Conservation (phyloP, 2,797 vertebrate genomes). For the Myotis myotis region DNA sequence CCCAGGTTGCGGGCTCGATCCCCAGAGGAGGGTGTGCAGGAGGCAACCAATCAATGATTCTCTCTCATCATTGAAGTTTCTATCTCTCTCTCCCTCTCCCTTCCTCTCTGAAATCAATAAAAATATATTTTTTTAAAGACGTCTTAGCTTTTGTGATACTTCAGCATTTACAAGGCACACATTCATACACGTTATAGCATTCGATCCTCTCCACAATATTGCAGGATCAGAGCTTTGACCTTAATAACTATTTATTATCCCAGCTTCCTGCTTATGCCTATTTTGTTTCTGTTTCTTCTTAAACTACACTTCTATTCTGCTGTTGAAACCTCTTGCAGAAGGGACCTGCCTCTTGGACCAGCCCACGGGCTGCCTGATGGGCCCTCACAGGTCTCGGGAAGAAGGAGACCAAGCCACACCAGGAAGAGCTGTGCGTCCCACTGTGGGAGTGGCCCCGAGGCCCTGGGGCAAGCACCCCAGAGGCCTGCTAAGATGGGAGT, state of each 20-base stretch:
- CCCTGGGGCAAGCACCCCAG: background rate
- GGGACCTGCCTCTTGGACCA: background rate
- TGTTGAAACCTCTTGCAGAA: background rate
- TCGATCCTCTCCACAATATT: background rate
- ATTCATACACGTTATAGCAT: fast-evolving
- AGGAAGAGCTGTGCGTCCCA: fast-evolving
- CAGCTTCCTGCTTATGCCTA: fast-evolving
- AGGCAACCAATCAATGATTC: too few relatives aligned
- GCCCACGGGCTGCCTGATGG: background rate
- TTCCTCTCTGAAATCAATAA: too few relatives aligned
- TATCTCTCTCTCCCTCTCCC: too few relatives aligned
- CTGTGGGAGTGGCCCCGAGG: background rate
- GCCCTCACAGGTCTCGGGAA: background rate
- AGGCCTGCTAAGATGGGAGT: background rate
- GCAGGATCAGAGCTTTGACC: background rate
- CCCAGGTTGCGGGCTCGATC: too few relatives aligned
- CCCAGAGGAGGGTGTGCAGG: too few relatives aligned
- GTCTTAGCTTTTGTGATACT: background rate
- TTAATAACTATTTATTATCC: too few relatives aligned
- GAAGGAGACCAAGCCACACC: background rate
- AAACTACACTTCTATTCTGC: background rate
- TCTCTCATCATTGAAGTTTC: too few relatives aligned
- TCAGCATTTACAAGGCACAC: background rate
- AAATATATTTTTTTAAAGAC: background rate
- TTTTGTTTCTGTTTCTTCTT: background rate